Evolutionary conservation across 2,888 invertebrate genomes (phyloP).

Genomic region (Matsumyia berberina): DNA sequence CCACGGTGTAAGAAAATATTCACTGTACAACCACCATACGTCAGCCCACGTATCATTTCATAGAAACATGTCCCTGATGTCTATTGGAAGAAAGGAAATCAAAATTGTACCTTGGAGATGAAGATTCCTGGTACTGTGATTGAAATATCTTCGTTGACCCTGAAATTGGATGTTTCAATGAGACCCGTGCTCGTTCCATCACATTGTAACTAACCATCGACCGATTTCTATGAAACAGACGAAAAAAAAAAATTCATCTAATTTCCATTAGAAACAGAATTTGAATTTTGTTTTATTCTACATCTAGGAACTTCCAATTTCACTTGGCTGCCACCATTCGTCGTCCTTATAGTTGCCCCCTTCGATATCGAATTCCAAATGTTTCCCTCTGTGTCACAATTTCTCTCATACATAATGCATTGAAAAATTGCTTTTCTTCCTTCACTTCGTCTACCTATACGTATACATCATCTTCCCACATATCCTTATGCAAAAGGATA

Average conservation of each 20-base stretch:
- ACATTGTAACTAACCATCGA: too few species aligned
- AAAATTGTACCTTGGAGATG: too few species aligned
- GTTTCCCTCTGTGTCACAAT: conserved; percentile 52
- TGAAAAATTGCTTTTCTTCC: conserved; percentile 11
- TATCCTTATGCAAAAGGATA: conserved; percentile 17
- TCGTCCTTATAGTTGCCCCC: neutral
- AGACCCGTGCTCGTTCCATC: too few species aligned
- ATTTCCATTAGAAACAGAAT: conserved; percentile 24
- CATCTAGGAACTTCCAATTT: conserved; percentile 8
- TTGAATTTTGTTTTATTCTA: neutral
- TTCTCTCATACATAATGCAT: conserved; percentile 60
- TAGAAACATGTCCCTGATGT: too few species aligned
- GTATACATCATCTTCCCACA: neutral
- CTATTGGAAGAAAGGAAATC: too few species aligned
- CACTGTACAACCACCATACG: too few species aligned
- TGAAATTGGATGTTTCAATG: too few species aligned
- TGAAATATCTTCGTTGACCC: too few species aligned
- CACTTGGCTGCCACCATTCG: conserved; percentile 2
- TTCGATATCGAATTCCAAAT: conserved; percentile 43
- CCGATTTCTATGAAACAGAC: neutral
- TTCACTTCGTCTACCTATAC: neutral
- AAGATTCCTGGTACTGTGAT: too few species aligned
- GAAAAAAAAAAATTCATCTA: neutral
- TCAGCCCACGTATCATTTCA: too few species aligned
- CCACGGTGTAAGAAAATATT: too few species aligned